Evolutionary conservation across 37 sponge, comb jelly and placozoan species (phyloP), one percentile per base, ranked within the genome.

Genomic region (Cliona cf. orientalis): DNA sequence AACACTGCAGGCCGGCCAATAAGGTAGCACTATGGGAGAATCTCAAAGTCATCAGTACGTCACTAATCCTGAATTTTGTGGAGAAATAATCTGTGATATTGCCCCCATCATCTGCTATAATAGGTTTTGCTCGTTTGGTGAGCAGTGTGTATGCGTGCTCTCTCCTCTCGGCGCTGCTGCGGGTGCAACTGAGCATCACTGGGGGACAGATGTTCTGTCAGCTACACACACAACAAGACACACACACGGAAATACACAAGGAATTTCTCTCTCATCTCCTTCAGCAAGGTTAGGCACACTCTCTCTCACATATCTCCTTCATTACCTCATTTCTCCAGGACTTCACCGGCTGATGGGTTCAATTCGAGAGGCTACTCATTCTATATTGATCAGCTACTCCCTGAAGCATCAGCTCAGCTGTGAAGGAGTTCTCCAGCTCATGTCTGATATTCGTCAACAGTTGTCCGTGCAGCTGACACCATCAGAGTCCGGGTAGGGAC

Each of bases 101-200:
- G 12, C 69, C 23, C 22, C 32, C 39, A n/a, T 42, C 61, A 3
- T 58, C 22, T 61, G 43, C 39, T 26, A 37, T 32, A 17, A 14
- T 73, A 82, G 74, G 83, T 74, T 83, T 83, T 62, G 44, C 83
- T 2, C 83, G 74, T 9, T 39, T 73, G 63, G 64, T 83, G 64
- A 75, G 43, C 2, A 66, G 73, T 25, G 83, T 58, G 38, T 72
- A 74, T 64, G 66, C 66, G 26, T 83, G 72, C 59, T 32, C 70
- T 44, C 37, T 74, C 32, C 66, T 83, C 12, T 34, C 43, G 7
- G 83, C 46, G 37, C 74, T 74, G 67, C 3, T 83, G 83, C 38
- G 83, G 38, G 63, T 83, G 0, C 83, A 83, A 28, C 73, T 83
- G 12, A 83, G 83, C 65, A 62, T 83, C 25, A 36, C 74, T 0